Base-by-base conservation (phyloP, 2,797 vertebrate genomes). In the Hemibagrus guttatus region DNA sequence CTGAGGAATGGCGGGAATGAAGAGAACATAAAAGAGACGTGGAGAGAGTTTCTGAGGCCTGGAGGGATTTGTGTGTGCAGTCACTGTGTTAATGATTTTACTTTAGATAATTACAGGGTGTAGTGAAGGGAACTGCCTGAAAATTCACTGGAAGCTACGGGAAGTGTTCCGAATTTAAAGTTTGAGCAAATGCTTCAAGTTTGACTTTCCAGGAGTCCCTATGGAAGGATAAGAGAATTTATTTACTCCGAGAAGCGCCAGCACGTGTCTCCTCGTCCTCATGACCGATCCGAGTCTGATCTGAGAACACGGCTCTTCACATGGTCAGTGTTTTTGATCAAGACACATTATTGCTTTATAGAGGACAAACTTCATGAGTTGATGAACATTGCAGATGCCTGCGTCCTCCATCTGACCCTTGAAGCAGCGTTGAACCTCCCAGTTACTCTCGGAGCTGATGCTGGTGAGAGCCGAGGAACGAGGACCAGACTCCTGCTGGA, bases 1-100 rank as follows among this genome's bases (percentile, higher is more conserved):
- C 85, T 79, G 78, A 84, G 87, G 88, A 90, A 91, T 89, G 86
- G 86, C 35, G 81, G 58, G 88, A 91, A 91, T 89, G 88, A 89
- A 13, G 66, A 66, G 68, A 56, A 81, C 61, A 68, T 74, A 85
- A 88, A 87, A 46, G 78, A 54, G 59, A 61, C 54, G 58, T 71
- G n/a, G 63, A 63, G 87, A n/a, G 71, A 85, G 82, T 84, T 87
- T 86, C 28, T 81, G 79, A 64, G 35, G 64, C 90, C 85, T 21
- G 16, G 19, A 84, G 86, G 87, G 66, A n/a, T 68, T 64, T 69
- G 79, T 54, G 71, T 83, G 86, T 75, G 61, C 85, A 89, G 69
- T 80, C 26, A 26, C 80, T 85, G 78, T 83, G 88, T 87, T 86
- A 88, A 89, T 91, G 87, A 88, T 89, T 88, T 88, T 87, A 79